Base-by-base conservation (phyloP, 2,888 invertebrate genomes). In the Microctonus brassicae region DNA sequence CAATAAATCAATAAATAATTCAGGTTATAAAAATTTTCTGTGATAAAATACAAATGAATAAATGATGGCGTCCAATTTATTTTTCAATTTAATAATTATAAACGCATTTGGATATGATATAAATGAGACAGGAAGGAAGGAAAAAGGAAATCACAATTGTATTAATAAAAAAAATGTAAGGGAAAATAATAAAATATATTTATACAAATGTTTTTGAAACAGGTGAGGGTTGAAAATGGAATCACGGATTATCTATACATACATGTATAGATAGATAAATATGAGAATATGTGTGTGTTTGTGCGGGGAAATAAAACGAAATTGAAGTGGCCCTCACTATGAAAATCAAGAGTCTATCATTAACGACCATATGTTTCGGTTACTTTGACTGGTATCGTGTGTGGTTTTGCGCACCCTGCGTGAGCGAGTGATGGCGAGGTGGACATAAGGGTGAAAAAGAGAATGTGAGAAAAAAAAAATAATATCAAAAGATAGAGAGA, bases 321-420 rank as follows among this genome's bases (percentile, higher is more conserved):
- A 61, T 71, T 71, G 69, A 69, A 77, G 75, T 75, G 76, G 77
- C 84, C 86, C 83, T 84, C n/a, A n/a, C n/a, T 80, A 79, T 82
- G 80, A 82, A 86, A 86, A 87, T 86, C 86, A 86, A 86, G 85
- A 84, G 85, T 81, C 84, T 83, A 81, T 86, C 82, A 86, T 86
- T 85, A 47, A 86, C 78, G 82, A 81, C 82, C 86, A 86, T 87
- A 87, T 87, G 86, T 83, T 83, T 81, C 60, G 79, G 80, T 81
- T 80, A 78, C 29, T 58, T 57, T 83, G 85, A 86, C 85, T 80
- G 69, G 80, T 84, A 84, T 86, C 86, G 82, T 80, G 79, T 79
- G n/a, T n/a, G n/a, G n/a, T n/a, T n/a, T n/a, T n/a, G n/a, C 65
- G 67, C 66, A 63, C 29, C 26, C 34, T 39, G 29, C 47, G 20